Evolutionary conservation across 2,113 vertebrate species (phyloP).

Genomic region (Paramisgurnus dabryanus): DNA sequence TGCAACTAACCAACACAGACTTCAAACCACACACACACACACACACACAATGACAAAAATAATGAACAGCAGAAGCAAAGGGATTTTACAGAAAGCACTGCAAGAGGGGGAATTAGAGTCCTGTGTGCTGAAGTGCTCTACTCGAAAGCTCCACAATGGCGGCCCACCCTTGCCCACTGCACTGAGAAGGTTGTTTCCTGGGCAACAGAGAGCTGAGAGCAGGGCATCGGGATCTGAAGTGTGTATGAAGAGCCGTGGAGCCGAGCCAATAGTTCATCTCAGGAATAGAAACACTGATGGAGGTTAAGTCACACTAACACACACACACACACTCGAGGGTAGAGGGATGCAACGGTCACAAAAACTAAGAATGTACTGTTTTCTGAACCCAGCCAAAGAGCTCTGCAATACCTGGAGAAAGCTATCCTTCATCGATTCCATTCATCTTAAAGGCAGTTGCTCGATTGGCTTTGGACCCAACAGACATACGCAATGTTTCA

Average conservation of each 20-base stretch:
- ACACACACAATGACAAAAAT: constrained; percentile 6
- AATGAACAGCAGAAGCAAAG: constrained; percentile 23
- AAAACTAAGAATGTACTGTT: neutral
- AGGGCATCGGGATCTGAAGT: constrained; percentile 49
- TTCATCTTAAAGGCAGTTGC: no score
- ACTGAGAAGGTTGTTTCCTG: constrained; percentile 58
- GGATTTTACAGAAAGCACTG: constrained; percentile 24
- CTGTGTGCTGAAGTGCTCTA: constrained; percentile 50
- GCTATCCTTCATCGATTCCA: no score
- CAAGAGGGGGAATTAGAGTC: constrained; percentile 36
- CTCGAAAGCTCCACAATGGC: constrained; percentile 47
- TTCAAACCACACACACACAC: neutral
- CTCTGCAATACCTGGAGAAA: no score
- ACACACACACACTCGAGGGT: neutral
- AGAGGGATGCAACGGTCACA: neutral
- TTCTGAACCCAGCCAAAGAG: no score
- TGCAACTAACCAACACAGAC: neutral
- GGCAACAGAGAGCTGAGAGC: constrained; percentile 54
- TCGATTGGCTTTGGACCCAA: no score
- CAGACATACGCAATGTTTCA: no score
- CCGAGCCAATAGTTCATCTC: constrained; percentile 50
- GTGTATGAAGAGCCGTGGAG: constrained; percentile 48
- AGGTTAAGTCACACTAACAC: constrained; percentile 32
- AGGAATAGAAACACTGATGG: constrained; percentile 50
- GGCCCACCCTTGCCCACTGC: constrained; percentile 48